Percentiles rank a stretch among this genome's conserved stretches.
Conservation (phyloP, 2,888 invertebrate genomes). For the Drosophila mayaguana region DNA sequence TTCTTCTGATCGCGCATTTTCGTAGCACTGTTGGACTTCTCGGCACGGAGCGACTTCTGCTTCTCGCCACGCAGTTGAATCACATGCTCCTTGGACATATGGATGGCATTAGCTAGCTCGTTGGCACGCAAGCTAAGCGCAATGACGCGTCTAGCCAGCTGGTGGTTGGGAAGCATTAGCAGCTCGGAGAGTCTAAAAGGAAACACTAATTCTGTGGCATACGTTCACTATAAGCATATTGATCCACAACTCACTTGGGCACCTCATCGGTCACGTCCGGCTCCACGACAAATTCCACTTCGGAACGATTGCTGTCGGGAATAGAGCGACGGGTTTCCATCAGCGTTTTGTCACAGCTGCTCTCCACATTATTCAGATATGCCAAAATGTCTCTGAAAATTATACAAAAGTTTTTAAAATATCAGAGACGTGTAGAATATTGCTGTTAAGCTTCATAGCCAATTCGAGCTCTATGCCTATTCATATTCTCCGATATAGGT, state of each 20-base stretch:
- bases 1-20: constrained; percentile 87
- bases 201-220: rapidly evolving
- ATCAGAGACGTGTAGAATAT: background rate
- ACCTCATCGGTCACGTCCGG: constrained; percentile 85
- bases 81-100: constrained; percentile 84
- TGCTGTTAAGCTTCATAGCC: background rate
- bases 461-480: background rate
- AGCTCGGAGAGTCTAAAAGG: constrained; percentile 82
- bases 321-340: constrained; percentile 83
- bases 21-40: constrained; percentile 85
- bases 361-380: constrained; percentile 85
- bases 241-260: constrained; percentile 80
- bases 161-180: constrained; percentile 85
- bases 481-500: too few relatives aligned
- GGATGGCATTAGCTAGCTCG: constrained; percentile 84
- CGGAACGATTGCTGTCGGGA: constrained; percentile 83
- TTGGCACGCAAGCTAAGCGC: constrained; percentile 84
- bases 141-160: constrained; percentile 84
- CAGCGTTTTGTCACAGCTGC: constrained; percentile 84
- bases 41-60: constrained; percentile 83
- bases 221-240: background rate
- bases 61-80: constrained; percentile 84
- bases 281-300: constrained; percentile 84
- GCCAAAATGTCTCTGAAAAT: constrained; percentile 83
- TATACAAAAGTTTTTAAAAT: background rate